Base-by-base conservation (phyloP, 2,113 vertebrate species). In the Heterochromis multidens region DNA sequence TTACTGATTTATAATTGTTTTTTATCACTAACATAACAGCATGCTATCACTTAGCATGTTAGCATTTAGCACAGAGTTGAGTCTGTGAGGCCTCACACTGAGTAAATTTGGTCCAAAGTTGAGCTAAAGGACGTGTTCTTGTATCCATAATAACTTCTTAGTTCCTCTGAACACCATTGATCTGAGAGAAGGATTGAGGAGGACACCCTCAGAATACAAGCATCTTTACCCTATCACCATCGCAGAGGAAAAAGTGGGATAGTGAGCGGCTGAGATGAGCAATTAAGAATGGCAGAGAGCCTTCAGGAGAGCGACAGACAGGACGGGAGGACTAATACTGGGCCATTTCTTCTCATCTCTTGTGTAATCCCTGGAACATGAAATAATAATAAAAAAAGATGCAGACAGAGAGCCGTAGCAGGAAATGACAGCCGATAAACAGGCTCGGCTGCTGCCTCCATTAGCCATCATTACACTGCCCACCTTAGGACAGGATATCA, bases 351-450 rank as follows among this genome's bases (percentile, higher is more conserved):
- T 87, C 74, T 83, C 35, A 67, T 81, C 57, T 82, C 37, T 49
- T 63, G 43, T 46, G 27, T 87, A 84, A 90, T 83, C 57, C 16
- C 16, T 16, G 23, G 21, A 83, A 87, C 46, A 86, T 25, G 74
- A 87, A 84, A 78, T 23, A 33, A 63, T 65, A 27, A 58, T 9
- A 62, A 56, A 29, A 29, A 67, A 56, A 67, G 80, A 61, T 63
- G 27, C 33, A 82, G 57, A 49, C 19, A 61, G n/a, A 46, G 81
- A 82, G 60, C 58, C 3, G 1, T 77, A 57, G 79, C 79, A 87
- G 89, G 90, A 95, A 93, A 92, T 94, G 92, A 92, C 90, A 93
- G 86, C 33, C 59, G 81, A 93, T 93, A 91, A 93, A 94, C 81
- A 91, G 86, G 76, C 89, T 77, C 21, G 72, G 90, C 89, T 81